Percentiles rank a stretch among this genome's conserved stretches.
These are phyloP conservation scores for Drosophila teissieri DNA, from an alignment of 1,140 invertebrate species.

Conservation along the genomic window DNA sequence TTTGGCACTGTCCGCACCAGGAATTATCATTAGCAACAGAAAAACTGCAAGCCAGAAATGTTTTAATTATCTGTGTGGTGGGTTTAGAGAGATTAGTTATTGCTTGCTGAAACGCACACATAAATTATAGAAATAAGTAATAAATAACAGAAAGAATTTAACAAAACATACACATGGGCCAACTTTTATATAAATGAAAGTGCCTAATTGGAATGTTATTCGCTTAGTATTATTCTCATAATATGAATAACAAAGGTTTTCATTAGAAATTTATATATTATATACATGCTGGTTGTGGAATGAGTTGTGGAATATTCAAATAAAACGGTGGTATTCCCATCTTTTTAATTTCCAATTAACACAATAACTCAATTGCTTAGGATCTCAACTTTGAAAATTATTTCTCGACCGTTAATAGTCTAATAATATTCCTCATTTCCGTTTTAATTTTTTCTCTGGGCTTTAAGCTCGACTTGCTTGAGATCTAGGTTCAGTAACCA, in stretches of 20 bases:
- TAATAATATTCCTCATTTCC: constrained; percentile 13
- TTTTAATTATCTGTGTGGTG: constrained; percentile 52
- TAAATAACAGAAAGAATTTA: constrained; percentile 1
- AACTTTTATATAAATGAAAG: no score
- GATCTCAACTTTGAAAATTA: not conserved
- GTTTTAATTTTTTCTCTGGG: not conserved
- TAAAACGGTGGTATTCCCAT: no score
- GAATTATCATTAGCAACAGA: constrained; percentile 31
- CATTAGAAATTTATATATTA: no score
- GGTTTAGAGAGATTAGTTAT: constrained; percentile 37
- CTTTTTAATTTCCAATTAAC: not conserved
- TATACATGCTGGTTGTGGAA: no score
- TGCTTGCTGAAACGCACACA: not conserved
- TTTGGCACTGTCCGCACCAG: constrained; percentile 7
- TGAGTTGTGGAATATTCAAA: no score
- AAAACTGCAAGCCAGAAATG: constrained; percentile 20
- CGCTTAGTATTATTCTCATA: no score
- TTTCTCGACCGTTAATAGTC: not conserved
- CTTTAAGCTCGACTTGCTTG: constrained; percentile 11
- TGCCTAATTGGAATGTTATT: no score
- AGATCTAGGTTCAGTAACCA: constrained; percentile 33
- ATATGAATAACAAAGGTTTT: no score
- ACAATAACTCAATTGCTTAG: not conserved
- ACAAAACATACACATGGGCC: not conserved
- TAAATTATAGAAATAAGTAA: not conserved